These are phyloP conservation scores for Myathropa florea DNA, from an alignment of 2,888 invertebrate genomes.

Conservation along the genomic window DNA sequence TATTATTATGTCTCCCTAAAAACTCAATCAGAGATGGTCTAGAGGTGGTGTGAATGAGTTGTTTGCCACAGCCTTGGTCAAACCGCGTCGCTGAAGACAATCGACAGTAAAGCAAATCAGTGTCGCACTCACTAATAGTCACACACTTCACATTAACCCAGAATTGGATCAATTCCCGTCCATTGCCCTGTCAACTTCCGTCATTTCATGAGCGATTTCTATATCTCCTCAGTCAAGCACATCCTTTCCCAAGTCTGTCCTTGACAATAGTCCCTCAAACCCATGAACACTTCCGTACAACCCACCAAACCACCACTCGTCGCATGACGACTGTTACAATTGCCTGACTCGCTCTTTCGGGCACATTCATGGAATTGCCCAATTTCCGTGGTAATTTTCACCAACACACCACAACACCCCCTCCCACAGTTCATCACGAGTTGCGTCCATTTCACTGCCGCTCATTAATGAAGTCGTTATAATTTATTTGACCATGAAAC, in stretches of 20 bases:
- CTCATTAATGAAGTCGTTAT: constrained; percentile 65
- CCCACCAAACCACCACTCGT: background rate
- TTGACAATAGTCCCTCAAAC: background rate
- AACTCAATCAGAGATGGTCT: too few species aligned
- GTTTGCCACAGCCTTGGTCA: too few species aligned
- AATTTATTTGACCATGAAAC: constrained; percentile 69
- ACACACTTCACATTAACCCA: too few species aligned
- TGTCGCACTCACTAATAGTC: too few species aligned
- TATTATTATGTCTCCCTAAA: too few species aligned
- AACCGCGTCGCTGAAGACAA: too few species aligned
- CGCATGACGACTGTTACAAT: background rate
- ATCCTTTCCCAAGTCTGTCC: background rate
- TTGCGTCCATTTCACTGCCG: constrained; percentile 46
- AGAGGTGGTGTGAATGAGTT: too few species aligned
- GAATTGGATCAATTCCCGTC: too few species aligned
- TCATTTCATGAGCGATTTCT: too few species aligned
- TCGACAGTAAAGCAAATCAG: too few species aligned
- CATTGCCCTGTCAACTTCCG: too few species aligned
- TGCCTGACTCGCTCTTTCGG: background rate
- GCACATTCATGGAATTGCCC: background rate
- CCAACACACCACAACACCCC: background rate
- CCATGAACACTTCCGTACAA: background rate
- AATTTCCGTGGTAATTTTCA: background rate
- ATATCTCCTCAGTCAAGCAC: background rate
- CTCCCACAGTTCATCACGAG: constrained; percentile 43